Evolutionary conservation across 2,113 vertebrate species (phyloP), one percentile per base, ranked within the genome.

Genomic region (Girardinichthys multiradiatus): DNA sequence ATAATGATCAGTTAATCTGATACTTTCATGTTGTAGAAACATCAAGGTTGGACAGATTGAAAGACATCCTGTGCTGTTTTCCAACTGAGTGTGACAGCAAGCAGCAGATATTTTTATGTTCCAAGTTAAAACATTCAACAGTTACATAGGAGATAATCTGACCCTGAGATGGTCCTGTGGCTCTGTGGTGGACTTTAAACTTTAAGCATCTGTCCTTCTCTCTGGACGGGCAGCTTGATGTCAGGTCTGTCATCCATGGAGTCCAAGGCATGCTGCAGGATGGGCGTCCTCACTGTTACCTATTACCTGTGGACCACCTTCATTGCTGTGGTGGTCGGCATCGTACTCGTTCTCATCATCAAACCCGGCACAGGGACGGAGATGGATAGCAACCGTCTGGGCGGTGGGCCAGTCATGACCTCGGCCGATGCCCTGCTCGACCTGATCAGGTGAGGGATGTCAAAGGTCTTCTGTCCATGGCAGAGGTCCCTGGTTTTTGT

Each of bases 281-380:
- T 97, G 94, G 96, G 96, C 0, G 70, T 97, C 64, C 93, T 97
- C 72, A 97, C 96, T 0, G 93, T 97, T 82, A 96, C 96, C 27
- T 97, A 97, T 79, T 97, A 97, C 85, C 93, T 97, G 39, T 97
- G 96, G 96, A 97, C 96, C 70, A 97, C 96, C 33, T 97, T 97
- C 90, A 88, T 96, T 19, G 96, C 96, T 0, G 96, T 97, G 59
- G 92, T 95, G 0, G 89, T 96, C 0, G 96, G 96, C 48, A 96
- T 97, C 83, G 15, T 95, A 19, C 91, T 97, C 0, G 96, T 96
- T 62, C 26, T 95, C 77, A 92, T 92, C 92, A 96, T 97, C 87
- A 95, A 96, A 68, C 96, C 96, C 0, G 96, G 96, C 0, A 90
- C 89, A 0, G 96, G 95, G 0, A 95, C 96, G 0, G 95, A 96